Base-by-base conservation (phyloP, 2,113 vertebrate species). In the Tragelaphus scriptus region DNA sequence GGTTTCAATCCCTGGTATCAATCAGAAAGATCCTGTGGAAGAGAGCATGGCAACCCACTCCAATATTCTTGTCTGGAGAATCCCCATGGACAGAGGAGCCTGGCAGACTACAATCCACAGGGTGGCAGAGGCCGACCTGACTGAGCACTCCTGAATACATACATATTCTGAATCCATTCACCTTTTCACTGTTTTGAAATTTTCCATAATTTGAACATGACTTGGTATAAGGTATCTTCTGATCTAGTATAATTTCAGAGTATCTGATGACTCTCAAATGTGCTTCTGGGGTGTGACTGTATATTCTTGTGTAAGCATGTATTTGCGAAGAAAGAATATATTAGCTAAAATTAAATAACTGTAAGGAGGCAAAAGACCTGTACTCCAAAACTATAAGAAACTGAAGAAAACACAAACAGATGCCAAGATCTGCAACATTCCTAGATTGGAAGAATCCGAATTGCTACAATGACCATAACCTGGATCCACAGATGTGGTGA, bases 51-150 rank as follows among this genome's bases (percentile, higher is more conserved):
- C 21, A 40, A 71, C 19, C n/a, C 17, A 40, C 68, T 40, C n/a
- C 68, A 23, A 3, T 23, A 75, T 23, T 75, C n/a, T 40, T 23
- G 19, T 40, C n/a, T 75, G 68, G 68, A 75, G 68, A 40, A 75
- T 71, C 68, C 19, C 10, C 68, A 40, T 12, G 19, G 19, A 75
- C 68, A 23, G 68, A 75, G 10, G 68, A 23, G n/a, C 11, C 68
- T 75, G 68, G 19, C 5, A 2, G 21, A 1, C 19, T 75, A 13
- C n/a, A 75, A 1, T 75, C 68, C 10, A 75, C n/a, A 13, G 36
- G 36, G 19, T 3, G 2, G 68, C 68, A 25, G 36, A 40, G n/a
- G 23, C 68, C 0, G 0, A 40, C n/a, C 8, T 1, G 1, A 23
- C 68, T 40, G 19, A 75, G 68, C 19, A 75, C 0, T 10, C 21